Evolutionary conservation across 1,140 invertebrate species (phyloP).

Genomic region (Drosophila novamexicana): DNA sequence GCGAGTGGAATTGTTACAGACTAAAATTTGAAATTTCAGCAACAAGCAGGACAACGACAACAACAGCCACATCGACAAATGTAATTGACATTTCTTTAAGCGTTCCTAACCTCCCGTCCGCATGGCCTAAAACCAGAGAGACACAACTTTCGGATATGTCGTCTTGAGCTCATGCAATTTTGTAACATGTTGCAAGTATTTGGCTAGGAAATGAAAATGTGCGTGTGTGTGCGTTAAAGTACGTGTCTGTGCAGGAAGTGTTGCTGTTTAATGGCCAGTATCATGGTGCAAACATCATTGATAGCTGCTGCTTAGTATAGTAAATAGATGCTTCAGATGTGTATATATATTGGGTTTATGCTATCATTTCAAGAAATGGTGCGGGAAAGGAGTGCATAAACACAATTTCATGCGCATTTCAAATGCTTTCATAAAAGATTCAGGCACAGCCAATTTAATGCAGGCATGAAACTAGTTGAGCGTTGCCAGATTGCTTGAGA

Average conservation of each 20-base stretch:
- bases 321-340: not conserved
- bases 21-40: constrained; percentile 46
- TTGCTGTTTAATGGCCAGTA: constrained; percentile 42
- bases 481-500: not conserved
- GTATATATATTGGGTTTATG: constrained; percentile 9
- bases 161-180: constrained; percentile 35
- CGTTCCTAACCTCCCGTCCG: constrained; percentile 5
- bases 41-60: constrained; percentile 23
- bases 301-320: constrained; percentile 17
- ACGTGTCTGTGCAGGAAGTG: constrained; percentile 31
- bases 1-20: too few relatives aligned
- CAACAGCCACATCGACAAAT: constrained; percentile 44
- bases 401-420: not conserved
- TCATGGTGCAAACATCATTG: constrained; percentile 41
- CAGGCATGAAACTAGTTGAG: not conserved
- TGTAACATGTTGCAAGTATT: constrained; percentile 41
- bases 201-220: constrained; percentile 14
- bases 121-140: constrained; percentile 18
- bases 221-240: constrained; percentile 7
- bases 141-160: constrained; percentile 37
- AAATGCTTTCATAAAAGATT: not conserved
- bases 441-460: not conserved
- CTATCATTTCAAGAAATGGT: not conserved
- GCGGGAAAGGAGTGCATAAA: constrained; percentile 10
- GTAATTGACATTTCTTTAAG: constrained; percentile 54